phyloP scores from a whole-genome alignment of 1,140 invertebrate species.

The Cheumatopsyche charites region DNA sequence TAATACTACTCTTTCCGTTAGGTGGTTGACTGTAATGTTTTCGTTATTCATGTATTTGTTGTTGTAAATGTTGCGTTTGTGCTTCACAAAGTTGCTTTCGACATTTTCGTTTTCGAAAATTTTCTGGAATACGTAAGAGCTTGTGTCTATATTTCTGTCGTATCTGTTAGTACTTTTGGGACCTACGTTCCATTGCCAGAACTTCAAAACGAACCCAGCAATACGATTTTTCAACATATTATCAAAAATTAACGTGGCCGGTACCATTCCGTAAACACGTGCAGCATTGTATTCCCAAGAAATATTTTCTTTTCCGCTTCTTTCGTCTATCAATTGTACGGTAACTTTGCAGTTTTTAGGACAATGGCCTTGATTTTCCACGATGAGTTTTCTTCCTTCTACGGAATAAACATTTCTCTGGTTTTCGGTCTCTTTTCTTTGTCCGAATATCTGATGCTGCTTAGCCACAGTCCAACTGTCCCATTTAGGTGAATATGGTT shows the following conservation, averaged over 20 bases:
- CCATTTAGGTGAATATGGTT: constrained; percentile 49
- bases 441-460: constrained; percentile 57
- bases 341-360: constrained; percentile 67
- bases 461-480: constrained; percentile 52
- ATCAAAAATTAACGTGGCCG: constrained; percentile 67
- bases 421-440: constrained; percentile 61
- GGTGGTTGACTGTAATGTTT: constrained; percentile 60
- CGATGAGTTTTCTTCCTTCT: constrained; percentile 63
- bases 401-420: constrained; percentile 63
- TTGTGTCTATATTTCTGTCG: constrained; percentile 56
- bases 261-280: constrained; percentile 70
- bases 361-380: constrained; percentile 70
- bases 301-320: constrained; percentile 60
- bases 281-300: constrained; percentile 64
- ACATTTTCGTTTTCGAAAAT: constrained; percentile 55
- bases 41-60: constrained; percentile 39
- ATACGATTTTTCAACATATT: constrained; percentile 62
- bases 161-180: constrained; percentile 57
- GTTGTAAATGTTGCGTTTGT: constrained; percentile 31
- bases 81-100: constrained; percentile 55
- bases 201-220: constrained; percentile 77
- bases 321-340: constrained; percentile 66
- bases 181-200: constrained; percentile 74
- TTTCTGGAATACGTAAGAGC: constrained; percentile 50
- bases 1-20: constrained; percentile 76